Evolutionary conservation across 2,113 vertebrate genomes (phyloP).

Genomic region (Notothenia coriiceps): DNA sequence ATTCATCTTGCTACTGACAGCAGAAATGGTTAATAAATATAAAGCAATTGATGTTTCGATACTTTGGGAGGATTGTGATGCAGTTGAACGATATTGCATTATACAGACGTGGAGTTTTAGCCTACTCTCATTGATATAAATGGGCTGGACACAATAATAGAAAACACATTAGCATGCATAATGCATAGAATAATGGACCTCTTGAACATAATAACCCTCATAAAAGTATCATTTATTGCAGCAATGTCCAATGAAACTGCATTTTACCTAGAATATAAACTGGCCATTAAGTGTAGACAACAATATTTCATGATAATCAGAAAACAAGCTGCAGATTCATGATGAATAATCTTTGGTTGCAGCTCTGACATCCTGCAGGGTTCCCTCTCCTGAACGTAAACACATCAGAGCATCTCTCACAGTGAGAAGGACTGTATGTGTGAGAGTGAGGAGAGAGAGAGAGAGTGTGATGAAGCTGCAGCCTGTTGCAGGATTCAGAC

Average conservation of each 20-base stretch:
- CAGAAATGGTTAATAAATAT: not conserved
- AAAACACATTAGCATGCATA: not conserved
- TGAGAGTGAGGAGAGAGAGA: conserved; percentile 9
- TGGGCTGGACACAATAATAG: not conserved
- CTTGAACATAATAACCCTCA: not conserved
- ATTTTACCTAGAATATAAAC: not conserved
- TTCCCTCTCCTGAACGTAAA: conserved; percentile 37
- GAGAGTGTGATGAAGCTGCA: conserved; percentile 54
- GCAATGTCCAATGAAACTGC: not conserved
- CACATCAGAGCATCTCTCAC: conserved; percentile 44
- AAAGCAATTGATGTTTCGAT: not conserved
- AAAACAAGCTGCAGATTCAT: conserved; percentile 9
- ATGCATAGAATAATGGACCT: not conserved
- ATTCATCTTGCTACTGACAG: not conserved
- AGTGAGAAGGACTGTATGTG: conserved; percentile 26
- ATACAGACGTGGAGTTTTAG: not conserved
- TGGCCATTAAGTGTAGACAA: not conserved
- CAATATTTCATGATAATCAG: not conserved
- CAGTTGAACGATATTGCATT: too few relatives aligned
- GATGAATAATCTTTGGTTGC: not conserved
- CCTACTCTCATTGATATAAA: not conserved
- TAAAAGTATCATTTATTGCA: conserved; percentile 1
- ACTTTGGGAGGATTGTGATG: not conserved
- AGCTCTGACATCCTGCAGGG: conserved; percentile 5
- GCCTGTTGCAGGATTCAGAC: conserved; percentile 40